Conservation (phyloP, 2,113 vertebrate genomes). For the Apistogramma diplotaenia region DNA sequence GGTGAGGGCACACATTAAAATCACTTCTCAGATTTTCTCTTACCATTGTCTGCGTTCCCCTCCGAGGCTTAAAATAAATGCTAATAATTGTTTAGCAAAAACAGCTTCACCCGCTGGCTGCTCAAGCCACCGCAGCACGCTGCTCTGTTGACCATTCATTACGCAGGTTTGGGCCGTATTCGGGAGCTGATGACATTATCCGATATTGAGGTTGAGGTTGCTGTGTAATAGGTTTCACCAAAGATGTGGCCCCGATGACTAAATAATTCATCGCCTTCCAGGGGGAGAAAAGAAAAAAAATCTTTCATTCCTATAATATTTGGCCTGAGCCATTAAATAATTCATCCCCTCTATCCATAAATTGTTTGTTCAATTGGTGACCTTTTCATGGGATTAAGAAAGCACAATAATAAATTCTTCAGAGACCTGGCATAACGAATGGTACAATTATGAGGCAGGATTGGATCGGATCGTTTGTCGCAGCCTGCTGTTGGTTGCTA, state of each 20-base stretch:
- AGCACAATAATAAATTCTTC: conserved; percentile 69
- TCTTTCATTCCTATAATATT: conserved; percentile 64
- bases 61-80: conserved; percentile 35
- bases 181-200: conserved; percentile 59
- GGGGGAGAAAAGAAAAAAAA: neutral
- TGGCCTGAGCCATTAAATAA: conserved; percentile 68
- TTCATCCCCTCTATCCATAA: conserved; percentile 62
- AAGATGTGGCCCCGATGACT: conserved; percentile 54
- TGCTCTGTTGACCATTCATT: conserved; percentile 52
- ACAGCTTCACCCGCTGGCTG: neutral
- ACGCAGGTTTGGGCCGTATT: conserved; percentile 31
- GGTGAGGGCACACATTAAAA: neutral
- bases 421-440: conserved; percentile 66
- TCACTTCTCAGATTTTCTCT: neutral
- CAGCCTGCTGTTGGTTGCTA: conserved; percentile 67
- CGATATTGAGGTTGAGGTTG: conserved; percentile 57
- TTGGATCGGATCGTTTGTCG: conserved; percentile 61
- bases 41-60: neutral
- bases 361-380: conserved; percentile 73
- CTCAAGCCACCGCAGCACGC: neutral
- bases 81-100: conserved; percentile 36
- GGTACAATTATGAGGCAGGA: conserved; percentile 61
- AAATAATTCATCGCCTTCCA: conserved; percentile 69
- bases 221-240: conserved; percentile 60
- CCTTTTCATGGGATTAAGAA: conserved; percentile 69